A percentile compares a stretch with the other conserved stretches of the same genome.
phyloP scores from a whole-genome alignment of 2,888 invertebrate species.

The Mythimna vitellina region DNA sequence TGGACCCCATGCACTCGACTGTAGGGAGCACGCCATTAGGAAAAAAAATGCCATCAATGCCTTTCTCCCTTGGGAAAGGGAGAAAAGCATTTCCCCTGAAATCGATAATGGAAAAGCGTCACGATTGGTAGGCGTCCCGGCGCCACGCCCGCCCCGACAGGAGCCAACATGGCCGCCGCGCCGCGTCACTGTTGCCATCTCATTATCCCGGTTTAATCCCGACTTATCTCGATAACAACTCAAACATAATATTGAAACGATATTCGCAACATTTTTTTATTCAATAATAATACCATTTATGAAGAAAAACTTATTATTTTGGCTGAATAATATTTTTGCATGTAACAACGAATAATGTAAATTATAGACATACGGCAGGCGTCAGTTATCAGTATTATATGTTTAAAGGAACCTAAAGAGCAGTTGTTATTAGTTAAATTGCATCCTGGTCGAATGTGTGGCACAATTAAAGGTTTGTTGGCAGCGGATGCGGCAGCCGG shows the following conservation, averaged over 20 bases:
- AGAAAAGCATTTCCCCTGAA: slow-evolving; percentile 77
- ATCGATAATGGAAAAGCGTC: slow-evolving; percentile 83
- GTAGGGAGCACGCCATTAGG: slow-evolving; percentile 13
- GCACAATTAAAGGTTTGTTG: slow-evolving; percentile 81
- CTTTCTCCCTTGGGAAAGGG: slow-evolving; percentile 58
- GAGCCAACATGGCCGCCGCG: slow-evolving; percentile 81
- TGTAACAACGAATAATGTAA: slow-evolving; percentile 23
- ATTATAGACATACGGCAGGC: slow-evolving; percentile 75
- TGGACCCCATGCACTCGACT: slow-evolving; percentile 12
- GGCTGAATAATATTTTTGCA: slow-evolving; percentile 14
- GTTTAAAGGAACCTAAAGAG: slow-evolving; percentile 66
- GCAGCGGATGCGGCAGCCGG: slow-evolving; percentile 80
- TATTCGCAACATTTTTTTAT: background rate
- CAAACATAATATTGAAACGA: slow-evolving; percentile 6
- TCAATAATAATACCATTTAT: background rate
- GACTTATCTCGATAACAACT: slow-evolving; percentile 6
- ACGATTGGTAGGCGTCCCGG: slow-evolving; percentile 81
- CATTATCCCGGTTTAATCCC: slow-evolving; percentile 17
- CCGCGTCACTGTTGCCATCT: slow-evolving; percentile 56
- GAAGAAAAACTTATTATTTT: background rate
- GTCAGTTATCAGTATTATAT: slow-evolving; percentile 53
- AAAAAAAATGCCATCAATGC: slow-evolving; percentile 10
- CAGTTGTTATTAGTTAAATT: slow-evolving; percentile 82
- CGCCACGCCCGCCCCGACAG: slow-evolving; percentile 76
- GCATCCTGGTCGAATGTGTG: slow-evolving; percentile 77